Evolutionary conservation across 2,888 invertebrate species (phyloP), one percentile per base, ranked within the genome.

Genomic region (Calliopum simillimum): DNA sequence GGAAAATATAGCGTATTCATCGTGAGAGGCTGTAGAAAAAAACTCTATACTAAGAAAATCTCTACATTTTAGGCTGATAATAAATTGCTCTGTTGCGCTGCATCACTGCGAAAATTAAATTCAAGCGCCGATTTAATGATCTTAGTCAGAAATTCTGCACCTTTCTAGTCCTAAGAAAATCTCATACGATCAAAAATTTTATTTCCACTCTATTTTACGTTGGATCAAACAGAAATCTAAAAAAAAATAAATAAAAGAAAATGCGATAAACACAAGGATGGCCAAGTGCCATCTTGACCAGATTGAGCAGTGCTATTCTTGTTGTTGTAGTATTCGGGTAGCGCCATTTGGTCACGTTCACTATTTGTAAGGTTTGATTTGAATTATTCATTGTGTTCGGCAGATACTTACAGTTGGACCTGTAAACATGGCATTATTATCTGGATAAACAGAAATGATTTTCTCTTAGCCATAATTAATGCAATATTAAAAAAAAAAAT

Each of bases 211-310:
- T 19, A 51, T 19, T 21, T 51, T 2, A 51, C 16, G 3, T 4
- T 8, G 51, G 16, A n/a, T 19, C 3, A 51, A n/a, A n/a, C 21
- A 25, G 11, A n/a, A 49, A 23, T n/a, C 25, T 23, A 14, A 21
- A n/a, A 14, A 3, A 41, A 16, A 41, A 14, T 1, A 41, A 33
- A 2, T 16, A 16, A 2, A 2, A 56, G 8, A 33, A 41, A 58
- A 25, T 16, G 33, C 11, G 16, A 58, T 16, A 46, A 47, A 62
- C 62, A 25, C 23, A 43, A 16, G 41, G 58, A 59, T 59, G 41
- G 19, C 25, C 63, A 47, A 49, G 46, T 61, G 47, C 63, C 63
- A 63, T 49, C 63, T 63, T 49, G 63, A 63, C 47, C 63, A 61
- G 33, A 56, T 16, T 33, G 33, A 33, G 33, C 58, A 33, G 11